A percentile compares a stretch with the other conserved stretches of the same genome.
These are phyloP conservation scores for Plecturocebus donacophilus DNA, from an alignment of 2,113 vertebrate species.

Conservation along the genomic window DNA sequence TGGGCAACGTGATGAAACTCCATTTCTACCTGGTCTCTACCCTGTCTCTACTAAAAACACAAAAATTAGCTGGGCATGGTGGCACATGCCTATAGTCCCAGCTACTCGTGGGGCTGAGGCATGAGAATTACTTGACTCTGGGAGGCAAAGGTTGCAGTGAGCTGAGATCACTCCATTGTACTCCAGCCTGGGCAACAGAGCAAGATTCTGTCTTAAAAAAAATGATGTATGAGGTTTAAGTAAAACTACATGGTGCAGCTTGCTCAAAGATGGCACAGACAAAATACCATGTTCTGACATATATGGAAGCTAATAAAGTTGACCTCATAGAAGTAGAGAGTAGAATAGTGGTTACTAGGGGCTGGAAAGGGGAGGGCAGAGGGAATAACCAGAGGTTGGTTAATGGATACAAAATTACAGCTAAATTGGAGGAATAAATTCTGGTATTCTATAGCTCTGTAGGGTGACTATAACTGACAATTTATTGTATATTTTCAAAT, in stretches of 20 bases:
- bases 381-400: not conserved
- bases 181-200: too few species aligned
- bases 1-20: too few species aligned
- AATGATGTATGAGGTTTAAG: not conserved
- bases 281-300: not conserved
- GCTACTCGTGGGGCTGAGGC: too few species aligned
- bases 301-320: not conserved
- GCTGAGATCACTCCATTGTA: too few species aligned
- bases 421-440: not conserved
- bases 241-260: rapidly evolving
- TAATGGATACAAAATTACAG: not conserved
- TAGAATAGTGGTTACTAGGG: not conserved
- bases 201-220: too few species aligned
- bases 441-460: not conserved
- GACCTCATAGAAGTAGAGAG: not conserved
- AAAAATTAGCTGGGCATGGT: too few species aligned
- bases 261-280: not conserved
- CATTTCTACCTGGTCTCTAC: too few species aligned
- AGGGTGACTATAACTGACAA: not conserved
- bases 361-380: not conserved
- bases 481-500: not conserved
- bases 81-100: too few species aligned
- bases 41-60: too few species aligned
- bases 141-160: too few species aligned
- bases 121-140: too few species aligned